Evolutionary conservation across 2,113 vertebrate genomes (phyloP), one percentile per base, ranked within the genome.

Genomic region (Murina feae): DNA sequence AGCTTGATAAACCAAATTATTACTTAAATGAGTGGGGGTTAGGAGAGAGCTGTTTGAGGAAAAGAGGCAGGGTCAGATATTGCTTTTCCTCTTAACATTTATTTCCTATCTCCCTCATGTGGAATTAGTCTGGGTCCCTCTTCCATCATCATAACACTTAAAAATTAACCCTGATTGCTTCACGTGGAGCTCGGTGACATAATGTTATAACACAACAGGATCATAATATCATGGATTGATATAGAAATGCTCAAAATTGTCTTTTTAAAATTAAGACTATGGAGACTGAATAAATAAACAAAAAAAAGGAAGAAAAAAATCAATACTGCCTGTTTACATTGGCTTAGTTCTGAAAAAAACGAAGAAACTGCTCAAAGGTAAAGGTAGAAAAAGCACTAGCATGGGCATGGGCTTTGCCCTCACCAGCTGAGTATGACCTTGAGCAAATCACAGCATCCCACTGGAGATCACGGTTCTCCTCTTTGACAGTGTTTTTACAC

Each of bases 1-100:
- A 90, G 47, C 18, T 83, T 89, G 58, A 89, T 58, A 68, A 96
- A 63, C n/a, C 58, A 66, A 93, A 86, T 92, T 88, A 60, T 92
- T 96, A 72, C 44, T 74, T 92, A 74, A 44, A 25, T 63, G 49
- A 69, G 30, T 55, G 55, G 39, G 60, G 85, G 37, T 83, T 63
- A 53, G 9, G 44, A 93, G 60, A 63, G 55, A 91, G 60, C 2
- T 60, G 10, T 74, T 23, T 83, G 42, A 37, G 39, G 44, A 66
- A 39, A 74, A 80, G 7, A 76, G 58, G n/a, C n/a, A 47, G 7
- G n/a, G 39, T n/a, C 6, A 9, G 9, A 30, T 28, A 8, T 1
- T 60, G 9, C n/a, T 82, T 58, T 84, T 17, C 37, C 60, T 83
- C 55, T 65, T 69, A 72, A 25, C 11, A 30, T 17, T 17, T 49